Percentiles rank a stretch among this genome's conserved stretches.
Evolutionary conservation across 2,797 vertebrate species (phyloP).

Genomic region (Cyprinella venusta): DNA sequence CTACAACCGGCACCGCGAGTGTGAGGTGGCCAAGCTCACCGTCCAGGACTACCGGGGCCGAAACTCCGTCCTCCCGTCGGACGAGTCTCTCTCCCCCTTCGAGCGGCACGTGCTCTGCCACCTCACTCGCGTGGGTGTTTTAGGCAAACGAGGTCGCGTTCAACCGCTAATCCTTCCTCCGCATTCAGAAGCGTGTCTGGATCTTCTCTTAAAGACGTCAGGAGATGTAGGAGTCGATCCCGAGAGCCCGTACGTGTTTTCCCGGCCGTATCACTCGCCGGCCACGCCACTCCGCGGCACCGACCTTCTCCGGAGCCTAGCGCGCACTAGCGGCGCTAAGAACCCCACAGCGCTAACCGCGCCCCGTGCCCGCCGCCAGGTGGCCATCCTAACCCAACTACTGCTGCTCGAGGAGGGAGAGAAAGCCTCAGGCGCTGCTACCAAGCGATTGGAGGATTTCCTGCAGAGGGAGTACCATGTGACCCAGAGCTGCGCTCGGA

Average conservation of each 20-base stretch:
- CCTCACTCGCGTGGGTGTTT: slow-evolving; percentile 75
- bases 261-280: slow-evolving; percentile 81
- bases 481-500: slow-evolving; percentile 78
- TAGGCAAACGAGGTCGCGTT: slow-evolving; percentile 79
- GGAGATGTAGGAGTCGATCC: slow-evolving; percentile 80
- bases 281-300: slow-evolving; percentile 80
- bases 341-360: slow-evolving; percentile 74
- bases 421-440: slow-evolving; percentile 39
- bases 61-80: slow-evolving; percentile 65
- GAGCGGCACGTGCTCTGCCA: slow-evolving; percentile 77
- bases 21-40: slow-evolving; percentile 82
- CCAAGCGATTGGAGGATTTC: slow-evolving; percentile 78
- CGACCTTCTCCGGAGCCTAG: slow-evolving; percentile 81
- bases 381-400: slow-evolving; percentile 81
- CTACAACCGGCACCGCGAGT: slow-evolving; percentile 82
- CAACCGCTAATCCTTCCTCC: slow-evolving; percentile 80
- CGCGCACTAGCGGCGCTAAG: slow-evolving; percentile 77
- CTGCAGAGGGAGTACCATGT: slow-evolving; percentile 80
- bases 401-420: slow-evolving; percentile 79
- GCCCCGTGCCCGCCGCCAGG: slow-evolving; percentile 75
- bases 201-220: slow-evolving; percentile 81
- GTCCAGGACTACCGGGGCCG: slow-evolving; percentile 78
- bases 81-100: slow-evolving; percentile 77
- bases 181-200: slow-evolving; percentile 79
- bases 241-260: slow-evolving; percentile 81